These are phyloP conservation scores for Sardina pilchardus DNA, from an alignment of 2,113 vertebrate genomes.

Conservation along the genomic window DNA sequence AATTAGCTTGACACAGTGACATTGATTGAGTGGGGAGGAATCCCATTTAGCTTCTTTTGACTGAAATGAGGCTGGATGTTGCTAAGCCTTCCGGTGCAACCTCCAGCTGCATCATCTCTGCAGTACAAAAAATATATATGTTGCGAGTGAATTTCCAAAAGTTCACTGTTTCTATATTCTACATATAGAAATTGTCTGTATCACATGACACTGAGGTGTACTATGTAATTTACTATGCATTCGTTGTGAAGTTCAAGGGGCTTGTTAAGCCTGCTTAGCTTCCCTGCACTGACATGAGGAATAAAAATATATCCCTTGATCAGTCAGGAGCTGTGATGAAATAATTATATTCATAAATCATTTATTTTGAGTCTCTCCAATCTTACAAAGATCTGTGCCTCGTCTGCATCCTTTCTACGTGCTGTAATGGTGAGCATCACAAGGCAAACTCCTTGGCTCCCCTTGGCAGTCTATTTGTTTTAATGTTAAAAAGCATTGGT, in stretches of 20 bases:
- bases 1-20: neutral
- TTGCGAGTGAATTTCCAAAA: neutral
- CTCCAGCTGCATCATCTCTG: neutral
- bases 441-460: neutral
- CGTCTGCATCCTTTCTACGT: neutral
- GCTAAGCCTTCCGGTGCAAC: neutral
- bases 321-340: neutral
- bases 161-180: neutral
- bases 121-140: neutral
- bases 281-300: neutral
- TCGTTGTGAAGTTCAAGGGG: too few relatives aligned
- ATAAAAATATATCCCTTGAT: neutral
- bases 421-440: neutral
- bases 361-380: neutral
- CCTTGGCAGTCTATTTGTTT: neutral
- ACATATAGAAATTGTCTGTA: neutral
- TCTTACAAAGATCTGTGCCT: neutral
- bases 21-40: constrained; percentile 5
- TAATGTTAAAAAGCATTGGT: neutral
- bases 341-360: neutral
- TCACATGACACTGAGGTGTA: neutral
- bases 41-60: neutral
- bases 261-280: neutral
- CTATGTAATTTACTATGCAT: neutral
- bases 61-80: neutral